Base-by-base conservation (phyloP, 2,888 invertebrate genomes). In the Tenodera sinensis region DNA sequence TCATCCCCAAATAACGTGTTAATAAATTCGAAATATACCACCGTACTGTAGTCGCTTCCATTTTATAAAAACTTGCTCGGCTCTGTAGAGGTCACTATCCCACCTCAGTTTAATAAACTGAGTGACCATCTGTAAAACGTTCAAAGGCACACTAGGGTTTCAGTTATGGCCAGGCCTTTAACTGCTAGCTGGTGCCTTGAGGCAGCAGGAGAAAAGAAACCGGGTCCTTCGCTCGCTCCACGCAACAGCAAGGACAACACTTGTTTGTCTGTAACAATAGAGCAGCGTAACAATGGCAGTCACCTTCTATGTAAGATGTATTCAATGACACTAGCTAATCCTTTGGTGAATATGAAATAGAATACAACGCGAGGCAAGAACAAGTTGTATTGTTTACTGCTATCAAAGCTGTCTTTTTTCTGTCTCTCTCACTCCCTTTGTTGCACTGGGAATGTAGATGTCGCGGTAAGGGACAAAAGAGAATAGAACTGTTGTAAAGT, bases 301-400 rank as follows among this genome's bases (percentile, higher is more conserved):
- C 87, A n/a, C 86, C 83, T 81, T 87, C 87, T 87, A 71, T 87
- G 83, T 84, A 30, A 88, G 81, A 88, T 84, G 30, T 84, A 30
- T 42, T 54, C 54, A 88, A 54, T 84, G 83, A 28, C 30, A 47
- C 34, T 9, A 84, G 81, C 84, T 84, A 83, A 84, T 88, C 84
- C 84, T 88, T 84, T 84, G 54, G 82, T 88, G 83, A 88, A 84
- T 30, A 84, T 30, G 88, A 71, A 88, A 84, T 84, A 87, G 82
- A 87, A 83, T 87, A 71, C 54, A 71, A 71, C 54, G 54, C 14
- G 54, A 71, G 54, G 54, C 54, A 71, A 71, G 54, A 71, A 25
- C 54, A 71, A 71, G 54, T 71, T 20, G 54, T 71, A 71, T 71
- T 71, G 54, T 71, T 71, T 71, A 71, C 54, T 71, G 25, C 54